Percentiles rank a stretch among this genome's conserved stretches.
Conservation (phyloP, 2,888 invertebrate genomes). For the Acronicta leporina region DNA sequence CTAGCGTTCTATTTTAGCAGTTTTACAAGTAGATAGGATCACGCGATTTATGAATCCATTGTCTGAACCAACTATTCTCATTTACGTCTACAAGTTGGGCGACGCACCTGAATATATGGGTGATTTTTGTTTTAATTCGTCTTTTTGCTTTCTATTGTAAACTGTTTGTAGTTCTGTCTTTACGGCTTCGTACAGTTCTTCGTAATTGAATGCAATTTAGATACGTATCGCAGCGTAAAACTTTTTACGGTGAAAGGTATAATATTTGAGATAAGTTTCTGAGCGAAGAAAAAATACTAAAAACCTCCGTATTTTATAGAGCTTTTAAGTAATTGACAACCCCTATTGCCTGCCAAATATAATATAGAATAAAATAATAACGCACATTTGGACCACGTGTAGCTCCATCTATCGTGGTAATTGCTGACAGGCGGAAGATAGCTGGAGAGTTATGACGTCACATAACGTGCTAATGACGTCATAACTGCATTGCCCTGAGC, state of each 20-base stretch:
- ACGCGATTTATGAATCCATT: conserved; percentile 82
- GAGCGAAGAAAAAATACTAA: conserved; percentile 11
- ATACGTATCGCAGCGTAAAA: conserved; percentile 40
- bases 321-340: conserved; percentile 42
- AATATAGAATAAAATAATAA: conserved; percentile 68
- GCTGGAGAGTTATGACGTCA: conserved; percentile 84
- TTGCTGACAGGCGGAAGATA: conserved; percentile 86
- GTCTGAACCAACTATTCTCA: conserved; percentile 78
- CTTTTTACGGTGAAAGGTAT: conserved; percentile 19
- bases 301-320: conserved; percentile 22
- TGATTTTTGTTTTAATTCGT: conserved; percentile 61
- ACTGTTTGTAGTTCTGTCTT: conserved; percentile 44
- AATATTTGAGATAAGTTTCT: conserved; percentile 2
- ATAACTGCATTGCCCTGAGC: conserved; percentile 84
- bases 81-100: conserved; percentile 72
- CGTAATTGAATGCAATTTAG: conserved; percentile 46
- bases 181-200: conserved; percentile 30
- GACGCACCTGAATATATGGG: conserved; percentile 63
- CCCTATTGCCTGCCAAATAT: conserved; percentile 53
- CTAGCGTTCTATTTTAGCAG: conserved; percentile 75
- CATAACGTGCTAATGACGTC: conserved; percentile 87
- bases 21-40: conserved; percentile 78
- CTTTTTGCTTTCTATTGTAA: conserved; percentile 50
- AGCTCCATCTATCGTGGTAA: conserved; percentile 80
- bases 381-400: conserved; percentile 78